Conservation (phyloP, 2,113 vertebrate genomes). For the Podilymbus podiceps region DNA sequence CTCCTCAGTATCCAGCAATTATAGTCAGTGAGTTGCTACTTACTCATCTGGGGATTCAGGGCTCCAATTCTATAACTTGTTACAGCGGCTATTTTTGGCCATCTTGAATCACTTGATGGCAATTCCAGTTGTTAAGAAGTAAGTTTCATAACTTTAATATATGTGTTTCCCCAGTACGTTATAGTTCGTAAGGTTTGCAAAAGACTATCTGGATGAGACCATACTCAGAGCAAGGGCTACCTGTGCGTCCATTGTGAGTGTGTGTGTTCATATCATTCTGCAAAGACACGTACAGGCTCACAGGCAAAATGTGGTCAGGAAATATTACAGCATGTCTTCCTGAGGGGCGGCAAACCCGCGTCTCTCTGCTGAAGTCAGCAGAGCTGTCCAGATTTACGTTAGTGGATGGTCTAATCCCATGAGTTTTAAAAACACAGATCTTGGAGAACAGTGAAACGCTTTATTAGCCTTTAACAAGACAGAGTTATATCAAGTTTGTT, state of each 20-base stretch:
- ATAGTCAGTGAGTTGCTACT: neutral
- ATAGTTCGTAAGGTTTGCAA: neutral
- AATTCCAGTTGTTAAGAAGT: neutral
- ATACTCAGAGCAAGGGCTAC: neutral
- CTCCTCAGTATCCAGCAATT: neutral
- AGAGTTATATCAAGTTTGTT: slow-evolving; percentile 24
- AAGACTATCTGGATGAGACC: neutral
- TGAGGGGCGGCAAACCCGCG: neutral
- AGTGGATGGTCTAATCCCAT: neutral
- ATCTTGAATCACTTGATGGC: neutral
- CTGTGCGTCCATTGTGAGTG: accelerated
- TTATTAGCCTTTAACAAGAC: slow-evolving; percentile 51
- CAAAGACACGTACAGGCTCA: neutral
- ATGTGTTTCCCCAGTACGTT: neutral
- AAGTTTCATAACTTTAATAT: neutral
- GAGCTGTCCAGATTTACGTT: neutral
- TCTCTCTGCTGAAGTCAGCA: neutral
- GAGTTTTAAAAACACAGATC: neutral
- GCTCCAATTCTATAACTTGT: neutral
- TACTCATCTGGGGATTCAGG: neutral
- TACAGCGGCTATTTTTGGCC: neutral
- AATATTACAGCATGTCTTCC: accelerated
- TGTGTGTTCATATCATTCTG: too few relatives aligned
- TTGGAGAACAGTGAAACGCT: neutral
- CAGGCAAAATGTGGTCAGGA: neutral